Percentiles rank a stretch among this genome's conserved stretches.
Conservation (phyloP, 2,888 invertebrate genomes). For the Andrena trimmerana region DNA sequence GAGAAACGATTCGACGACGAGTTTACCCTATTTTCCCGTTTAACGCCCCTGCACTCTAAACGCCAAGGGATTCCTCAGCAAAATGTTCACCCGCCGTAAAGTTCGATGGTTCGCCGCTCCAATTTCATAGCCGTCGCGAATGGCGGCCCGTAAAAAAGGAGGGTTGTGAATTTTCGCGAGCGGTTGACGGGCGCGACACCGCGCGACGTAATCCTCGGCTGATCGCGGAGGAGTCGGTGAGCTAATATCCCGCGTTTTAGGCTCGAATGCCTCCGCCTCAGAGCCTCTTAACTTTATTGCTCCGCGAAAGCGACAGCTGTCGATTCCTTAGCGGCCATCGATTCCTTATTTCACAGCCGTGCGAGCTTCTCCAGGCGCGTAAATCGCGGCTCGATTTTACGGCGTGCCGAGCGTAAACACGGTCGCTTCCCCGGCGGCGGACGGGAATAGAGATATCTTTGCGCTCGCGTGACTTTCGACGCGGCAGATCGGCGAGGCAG, state of each 20-base stretch:
- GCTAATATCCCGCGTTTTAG: conserved; percentile 14
- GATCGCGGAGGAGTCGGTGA: conserved; percentile 18
- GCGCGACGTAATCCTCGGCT: neutral
- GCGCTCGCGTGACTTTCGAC: too few relatives aligned
- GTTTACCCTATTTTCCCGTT: conserved; percentile 34
- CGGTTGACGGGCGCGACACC: neutral
- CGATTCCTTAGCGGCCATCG: conserved; percentile 56
- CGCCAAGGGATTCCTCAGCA: neutral
- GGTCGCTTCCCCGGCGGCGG: neutral
- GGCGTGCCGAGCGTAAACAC: neutral
- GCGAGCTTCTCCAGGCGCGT: neutral
- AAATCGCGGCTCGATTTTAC: neutral
- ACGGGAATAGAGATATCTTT: too few relatives aligned
- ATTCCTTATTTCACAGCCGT: conserved; percentile 25
- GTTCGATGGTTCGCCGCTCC: neutral
- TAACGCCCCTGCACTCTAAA: neutral
- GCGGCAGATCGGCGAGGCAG: too few relatives aligned
- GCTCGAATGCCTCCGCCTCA: conserved; percentile 50
- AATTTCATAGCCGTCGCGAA: conserved; percentile 3
- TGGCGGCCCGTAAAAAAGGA: neutral
- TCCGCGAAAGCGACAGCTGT: conserved; percentile 56
- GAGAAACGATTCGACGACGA: neutral
- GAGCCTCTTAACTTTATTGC: conserved; percentile 64
- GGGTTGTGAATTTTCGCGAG: neutral
- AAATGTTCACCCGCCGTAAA: neutral